phyloP scores from a whole-genome alignment of 2,113 vertebrate species.

The Ascaphus truei region DNA sequence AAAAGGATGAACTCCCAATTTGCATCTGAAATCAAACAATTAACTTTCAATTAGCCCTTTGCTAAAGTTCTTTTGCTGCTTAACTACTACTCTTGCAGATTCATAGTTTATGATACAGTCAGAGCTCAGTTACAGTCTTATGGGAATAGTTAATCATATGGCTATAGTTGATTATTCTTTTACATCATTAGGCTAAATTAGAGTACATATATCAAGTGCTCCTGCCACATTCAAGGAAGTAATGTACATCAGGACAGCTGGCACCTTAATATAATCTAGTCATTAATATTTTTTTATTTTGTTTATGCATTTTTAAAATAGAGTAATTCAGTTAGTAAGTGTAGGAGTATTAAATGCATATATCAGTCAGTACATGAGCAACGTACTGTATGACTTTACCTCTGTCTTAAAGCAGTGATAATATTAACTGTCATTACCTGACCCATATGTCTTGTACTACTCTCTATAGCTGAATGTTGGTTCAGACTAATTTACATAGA shows the following conservation, averaged over 20 bases:
- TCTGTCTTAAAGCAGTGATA: too few species aligned
- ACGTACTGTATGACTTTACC: not conserved
- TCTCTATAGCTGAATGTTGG: not conserved
- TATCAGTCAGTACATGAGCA: not conserved
- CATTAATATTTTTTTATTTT: slow-evolving; percentile 9
- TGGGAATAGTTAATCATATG: slow-evolving; percentile 34
- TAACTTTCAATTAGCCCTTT: slow-evolving; percentile 12
- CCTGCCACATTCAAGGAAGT: slow-evolving; percentile 2
- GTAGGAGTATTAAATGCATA: not conserved
- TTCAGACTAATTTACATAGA: not conserved
- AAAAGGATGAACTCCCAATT: not conserved
- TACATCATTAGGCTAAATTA: slow-evolving; percentile 34
- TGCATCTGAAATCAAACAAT: slow-evolving; percentile 16
- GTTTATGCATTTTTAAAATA: too few species aligned
- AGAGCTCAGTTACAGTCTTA: not conserved
- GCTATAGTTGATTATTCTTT: slow-evolving; percentile 32
- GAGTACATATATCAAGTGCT: slow-evolving; percentile 12
- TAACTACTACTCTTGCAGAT: not conserved
- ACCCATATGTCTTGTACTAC: not conserved
- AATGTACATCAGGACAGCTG: slow-evolving; percentile 18
- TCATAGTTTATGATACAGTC: slow-evolving; percentile 7
- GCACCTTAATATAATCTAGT: not conserved
- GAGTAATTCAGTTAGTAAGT: slow-evolving; percentile 11
- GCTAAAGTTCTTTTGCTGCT: not conserved
- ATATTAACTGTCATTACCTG: not conserved